These are phyloP conservation scores for Tetrapedia diversipes DNA, from an alignment of 2,888 invertebrate species.

Conservation along the genomic window DNA sequence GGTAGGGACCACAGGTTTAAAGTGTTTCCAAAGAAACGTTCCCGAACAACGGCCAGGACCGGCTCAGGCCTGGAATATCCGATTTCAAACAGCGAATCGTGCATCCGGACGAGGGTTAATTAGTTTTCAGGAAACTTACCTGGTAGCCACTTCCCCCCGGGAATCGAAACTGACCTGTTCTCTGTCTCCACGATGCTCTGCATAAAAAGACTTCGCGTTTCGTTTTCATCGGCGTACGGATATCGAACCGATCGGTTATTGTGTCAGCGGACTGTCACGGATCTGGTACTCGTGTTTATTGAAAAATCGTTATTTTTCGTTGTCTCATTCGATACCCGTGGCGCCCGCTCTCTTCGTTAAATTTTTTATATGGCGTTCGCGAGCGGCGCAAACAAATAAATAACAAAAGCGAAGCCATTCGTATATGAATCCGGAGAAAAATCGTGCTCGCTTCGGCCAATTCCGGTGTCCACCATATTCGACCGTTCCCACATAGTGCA, in stretches of 20 bases:
- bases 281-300: conserved; percentile 16
- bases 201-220: neutral
- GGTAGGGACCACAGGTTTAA: conserved; percentile 1
- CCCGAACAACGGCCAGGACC: neutral
- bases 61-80: conserved; percentile 22
- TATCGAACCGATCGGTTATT: conserved; percentile 2
- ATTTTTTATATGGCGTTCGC: neutral
- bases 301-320: conserved; percentile 15
- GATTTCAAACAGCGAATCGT: conserved; percentile 17
- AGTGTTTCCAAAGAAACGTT: conserved; percentile 5
- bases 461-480: neutral
- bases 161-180: conserved; percentile 47
- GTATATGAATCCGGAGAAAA: neutral
- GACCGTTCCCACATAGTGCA: neutral
- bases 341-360: conserved; percentile 4
- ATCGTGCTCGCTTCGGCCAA: conserved; percentile 3
- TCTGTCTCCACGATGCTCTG: too few relatives aligned
- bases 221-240: conserved; percentile 1
- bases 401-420: neutral
- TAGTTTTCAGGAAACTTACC: conserved; percentile 36
- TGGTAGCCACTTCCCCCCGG: conserved; percentile 7
- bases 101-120: conserved; percentile 48
- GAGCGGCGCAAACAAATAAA: conserved; percentile 6
- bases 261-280: conserved; percentile 1
- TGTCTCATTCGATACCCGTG: neutral